Percentiles rank a stretch among this genome's conserved stretches.
Conservation (phyloP, 2,888 invertebrate genomes). For the Agrotis ipsilon region DNA sequence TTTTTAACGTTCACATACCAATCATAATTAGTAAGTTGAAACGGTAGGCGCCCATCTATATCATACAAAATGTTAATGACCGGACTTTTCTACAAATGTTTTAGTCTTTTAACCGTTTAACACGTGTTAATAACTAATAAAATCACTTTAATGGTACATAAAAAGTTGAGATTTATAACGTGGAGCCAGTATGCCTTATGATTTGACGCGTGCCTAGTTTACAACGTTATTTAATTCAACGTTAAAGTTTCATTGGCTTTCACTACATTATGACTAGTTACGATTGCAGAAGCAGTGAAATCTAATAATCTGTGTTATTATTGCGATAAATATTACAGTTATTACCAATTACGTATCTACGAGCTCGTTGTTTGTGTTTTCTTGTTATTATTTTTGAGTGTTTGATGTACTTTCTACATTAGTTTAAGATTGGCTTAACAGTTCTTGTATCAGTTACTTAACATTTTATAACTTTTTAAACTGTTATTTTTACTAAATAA, state of each 20-base stretch:
- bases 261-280: constrained; percentile 69
- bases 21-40: constrained; percentile 73
- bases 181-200: constrained; percentile 85
- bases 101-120: constrained; percentile 86
- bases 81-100: constrained; percentile 88
- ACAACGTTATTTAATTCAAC: constrained; percentile 71
- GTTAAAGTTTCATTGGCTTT: constrained; percentile 78
- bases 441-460: not conserved
- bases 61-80: constrained; percentile 82
- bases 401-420: constrained; percentile 21
- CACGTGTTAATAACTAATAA: constrained; percentile 91
- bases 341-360: constrained; percentile 48
- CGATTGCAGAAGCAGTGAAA: constrained; percentile 66
- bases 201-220: constrained; percentile 79
- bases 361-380: constrained; percentile 60
- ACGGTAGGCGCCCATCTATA: constrained; percentile 74
- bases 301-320: constrained; percentile 65
- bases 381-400: constrained; percentile 6
- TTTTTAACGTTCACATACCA: constrained; percentile 55
- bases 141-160: constrained; percentile 89
- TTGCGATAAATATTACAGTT: constrained; percentile 55
- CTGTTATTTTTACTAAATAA: too few relatives aligned
- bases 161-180: constrained; percentile 90
- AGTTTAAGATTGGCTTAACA: constrained; percentile 1
- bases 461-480: too few relatives aligned